Conservation (phyloP, 2,888 invertebrate species). For the Epinotia brunnichana region DNA sequence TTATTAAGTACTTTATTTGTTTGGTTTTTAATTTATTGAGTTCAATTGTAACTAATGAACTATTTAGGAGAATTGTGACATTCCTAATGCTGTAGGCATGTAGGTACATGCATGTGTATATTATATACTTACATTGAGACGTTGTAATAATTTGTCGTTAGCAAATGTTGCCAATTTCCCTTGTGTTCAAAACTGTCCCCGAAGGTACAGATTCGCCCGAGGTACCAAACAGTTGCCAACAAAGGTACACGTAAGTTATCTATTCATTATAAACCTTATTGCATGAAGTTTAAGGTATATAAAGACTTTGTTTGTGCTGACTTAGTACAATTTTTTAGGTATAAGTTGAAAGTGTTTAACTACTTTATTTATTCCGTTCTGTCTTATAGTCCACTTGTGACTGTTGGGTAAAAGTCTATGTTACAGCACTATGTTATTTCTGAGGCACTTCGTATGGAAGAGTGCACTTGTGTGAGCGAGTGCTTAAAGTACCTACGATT, state of each 20-base stretch:
- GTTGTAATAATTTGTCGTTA: background rate
- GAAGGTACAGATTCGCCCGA: background rate
- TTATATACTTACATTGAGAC: background rate
- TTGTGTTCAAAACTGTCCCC: background rate
- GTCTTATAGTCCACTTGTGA: background rate
- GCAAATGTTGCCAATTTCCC: conserved; percentile 3
- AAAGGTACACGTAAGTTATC: background rate
- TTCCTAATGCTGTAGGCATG: conserved; percentile 40
- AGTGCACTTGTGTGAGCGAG: background rate
- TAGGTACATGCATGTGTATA: background rate
- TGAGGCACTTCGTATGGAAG: background rate
- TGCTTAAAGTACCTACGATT: too few species aligned
- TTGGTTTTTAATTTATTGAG: background rate
- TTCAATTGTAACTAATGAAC: background rate
- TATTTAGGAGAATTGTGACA: conserved; percentile 34
- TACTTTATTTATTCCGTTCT: conserved; percentile 2
- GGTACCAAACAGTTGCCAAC: background rate
- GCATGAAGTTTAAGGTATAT: background rate
- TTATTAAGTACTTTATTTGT: background rate
- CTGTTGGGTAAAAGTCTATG: background rate
- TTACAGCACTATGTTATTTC: background rate
- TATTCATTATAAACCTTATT: background rate
- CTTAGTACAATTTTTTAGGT: conserved; percentile 29
- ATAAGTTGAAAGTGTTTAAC: conserved; percentile 41
- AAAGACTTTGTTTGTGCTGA: background rate